Conservation (phyloP, 2,113 vertebrate genomes). For the Apodemus speciosus region DNA sequence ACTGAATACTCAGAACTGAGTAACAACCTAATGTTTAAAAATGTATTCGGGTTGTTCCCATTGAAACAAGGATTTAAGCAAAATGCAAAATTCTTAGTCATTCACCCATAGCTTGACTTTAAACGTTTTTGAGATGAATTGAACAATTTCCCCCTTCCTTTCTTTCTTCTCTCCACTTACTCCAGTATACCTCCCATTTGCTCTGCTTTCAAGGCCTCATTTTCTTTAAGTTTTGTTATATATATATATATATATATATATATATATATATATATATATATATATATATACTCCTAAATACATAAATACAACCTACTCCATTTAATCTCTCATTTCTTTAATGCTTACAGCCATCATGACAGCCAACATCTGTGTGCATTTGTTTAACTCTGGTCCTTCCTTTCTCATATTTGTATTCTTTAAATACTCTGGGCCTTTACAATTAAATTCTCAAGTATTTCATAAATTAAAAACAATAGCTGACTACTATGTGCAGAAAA, state of each 20-base stretch:
- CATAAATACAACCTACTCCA: neutral
- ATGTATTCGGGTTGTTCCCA: neutral
- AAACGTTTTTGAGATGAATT: neutral
- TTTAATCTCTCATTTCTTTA: neutral
- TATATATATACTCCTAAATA: neutral
- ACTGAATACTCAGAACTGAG: neutral
- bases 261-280: too few species aligned
- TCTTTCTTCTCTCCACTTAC: neutral
- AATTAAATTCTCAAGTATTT: neutral
- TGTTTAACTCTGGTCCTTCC: neutral
- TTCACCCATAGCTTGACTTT: neutral
- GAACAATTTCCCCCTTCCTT: neutral
- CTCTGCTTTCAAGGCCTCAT: neutral
- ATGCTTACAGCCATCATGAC: neutral
- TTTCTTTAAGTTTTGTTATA: neutral
- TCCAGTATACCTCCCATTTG: neutral
- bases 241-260: too few species aligned
- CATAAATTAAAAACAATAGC: neutral
- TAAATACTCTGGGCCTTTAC: neutral
- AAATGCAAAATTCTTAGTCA: neutral
- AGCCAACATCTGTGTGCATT: neutral
- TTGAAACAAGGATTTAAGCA: neutral
- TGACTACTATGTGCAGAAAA: neutral
- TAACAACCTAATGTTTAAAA: neutral
- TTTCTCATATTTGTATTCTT: neutral